Evolutionary conservation across 2,797 vertebrate genomes (phyloP).

Genomic region (Ptychobarbus kaznakovi): DNA sequence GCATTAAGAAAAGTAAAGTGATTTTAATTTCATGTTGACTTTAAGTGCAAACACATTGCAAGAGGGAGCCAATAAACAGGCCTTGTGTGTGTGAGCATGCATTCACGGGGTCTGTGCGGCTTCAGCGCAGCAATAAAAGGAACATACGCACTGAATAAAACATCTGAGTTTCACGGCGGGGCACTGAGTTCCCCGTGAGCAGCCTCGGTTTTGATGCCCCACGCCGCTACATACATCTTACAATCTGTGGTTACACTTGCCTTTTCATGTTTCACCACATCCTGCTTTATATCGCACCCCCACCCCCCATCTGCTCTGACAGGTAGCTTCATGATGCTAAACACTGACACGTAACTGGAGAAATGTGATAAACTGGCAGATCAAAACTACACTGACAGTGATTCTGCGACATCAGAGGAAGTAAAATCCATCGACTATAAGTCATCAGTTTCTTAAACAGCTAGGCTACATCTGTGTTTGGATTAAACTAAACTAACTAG

Average conservation of each 20-base stretch:
- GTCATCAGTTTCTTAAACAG: background rate
- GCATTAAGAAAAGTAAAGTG: slow-evolving; percentile 7
- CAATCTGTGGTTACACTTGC: slow-evolving; percentile 34
- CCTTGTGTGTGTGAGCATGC: background rate
- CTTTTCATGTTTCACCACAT: slow-evolving; percentile 15
- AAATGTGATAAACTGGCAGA: background rate
- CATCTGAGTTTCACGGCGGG: slow-evolving; percentile 33
- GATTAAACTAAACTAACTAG: background rate
- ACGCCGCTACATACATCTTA: slow-evolving; percentile 22
- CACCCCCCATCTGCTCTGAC: background rate
- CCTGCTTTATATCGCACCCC: background rate
- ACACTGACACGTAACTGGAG: background rate
- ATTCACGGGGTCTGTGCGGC: background rate
- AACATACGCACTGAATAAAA: slow-evolving; percentile 41
- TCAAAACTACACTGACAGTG: background rate
- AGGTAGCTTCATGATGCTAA: slow-evolving; percentile 11
- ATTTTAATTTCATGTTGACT: background rate
- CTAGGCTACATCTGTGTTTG: background rate
- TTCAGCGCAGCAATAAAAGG: slow-evolving; percentile 18
- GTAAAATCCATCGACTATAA: background rate
- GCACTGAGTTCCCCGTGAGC: slow-evolving; percentile 16
- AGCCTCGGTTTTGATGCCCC: slow-evolving; percentile 18
- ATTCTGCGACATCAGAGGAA: background rate
- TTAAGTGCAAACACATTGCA: background rate
- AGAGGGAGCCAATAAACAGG: background rate